phyloP scores from a whole-genome alignment of 1,140 invertebrate species.

The Drosophila pectinifera region DNA sequence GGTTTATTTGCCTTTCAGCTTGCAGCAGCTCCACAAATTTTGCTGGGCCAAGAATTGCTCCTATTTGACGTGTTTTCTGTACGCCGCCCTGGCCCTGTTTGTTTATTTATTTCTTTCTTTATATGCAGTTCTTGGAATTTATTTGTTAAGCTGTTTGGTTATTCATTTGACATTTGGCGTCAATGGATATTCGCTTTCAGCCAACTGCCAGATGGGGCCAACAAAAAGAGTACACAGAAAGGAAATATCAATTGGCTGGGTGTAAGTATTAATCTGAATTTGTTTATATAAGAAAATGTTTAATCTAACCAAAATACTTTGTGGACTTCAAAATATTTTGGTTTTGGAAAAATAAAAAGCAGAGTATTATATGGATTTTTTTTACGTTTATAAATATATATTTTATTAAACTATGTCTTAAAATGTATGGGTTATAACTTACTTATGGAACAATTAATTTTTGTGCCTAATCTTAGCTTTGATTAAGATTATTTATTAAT shows the following conservation, averaged over 20 bases:
- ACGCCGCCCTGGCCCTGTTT: conserved; percentile 32
- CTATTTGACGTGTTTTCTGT: conserved; percentile 37
- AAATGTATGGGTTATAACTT: too few relatives aligned
- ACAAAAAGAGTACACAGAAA: not conserved
- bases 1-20: conserved; percentile 76
- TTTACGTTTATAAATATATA: too few relatives aligned
- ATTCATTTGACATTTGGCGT: conserved; percentile 69
- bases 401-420: too few relatives aligned
- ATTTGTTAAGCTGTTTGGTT: conserved; percentile 76
- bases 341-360: too few relatives aligned
- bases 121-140: conserved; percentile 76
- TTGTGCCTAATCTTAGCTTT: too few relatives aligned
- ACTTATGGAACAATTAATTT: too few relatives aligned
- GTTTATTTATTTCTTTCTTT: conserved; percentile 75
- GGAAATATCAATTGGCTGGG: not conserved
- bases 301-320: accelerated
- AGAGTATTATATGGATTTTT: too few relatives aligned
- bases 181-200: conserved; percentile 33
- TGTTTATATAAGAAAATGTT: not conserved
- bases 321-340: too few relatives aligned
- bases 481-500: too few relatives aligned
- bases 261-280: not conserved
- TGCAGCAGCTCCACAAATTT: conserved; percentile 26
- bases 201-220: conserved; percentile 30
- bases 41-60: conserved; percentile 18